Evolutionary conservation across 2,888 invertebrate genomes (phyloP).

Genomic region (Disparrhopalites patrizii): DNA sequence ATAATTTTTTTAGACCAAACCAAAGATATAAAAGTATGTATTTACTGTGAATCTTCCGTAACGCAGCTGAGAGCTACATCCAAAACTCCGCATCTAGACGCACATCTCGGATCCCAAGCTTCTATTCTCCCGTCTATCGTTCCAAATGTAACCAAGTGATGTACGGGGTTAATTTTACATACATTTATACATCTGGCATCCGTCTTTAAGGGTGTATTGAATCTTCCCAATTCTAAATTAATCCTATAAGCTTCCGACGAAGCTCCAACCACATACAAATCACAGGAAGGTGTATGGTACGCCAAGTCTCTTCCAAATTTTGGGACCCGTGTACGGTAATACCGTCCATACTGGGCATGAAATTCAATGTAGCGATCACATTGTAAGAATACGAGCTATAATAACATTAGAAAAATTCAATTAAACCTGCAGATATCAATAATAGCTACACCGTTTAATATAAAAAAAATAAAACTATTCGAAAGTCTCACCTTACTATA

Average conservation of each 20-base stretch:
- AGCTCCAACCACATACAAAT: constrained; percentile 86
- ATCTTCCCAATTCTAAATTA: constrained; percentile 93
- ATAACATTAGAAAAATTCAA: constrained; percentile 45
- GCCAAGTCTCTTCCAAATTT: constrained; percentile 91
- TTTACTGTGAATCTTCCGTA: constrained; percentile 58
- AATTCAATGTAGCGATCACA: constrained; percentile 90
- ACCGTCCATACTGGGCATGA: constrained; percentile 88
- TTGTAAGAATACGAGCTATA: constrained; percentile 82
- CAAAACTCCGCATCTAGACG: constrained; percentile 69
- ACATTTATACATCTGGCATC: constrained; percentile 73
- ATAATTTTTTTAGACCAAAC: background rate
- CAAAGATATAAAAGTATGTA: constrained; percentile 35
- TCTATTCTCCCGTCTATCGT: constrained; percentile 89
- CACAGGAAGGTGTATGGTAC: constrained; percentile 83
- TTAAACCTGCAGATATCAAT: too few relatives aligned
- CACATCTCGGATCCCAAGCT: constrained; percentile 90
- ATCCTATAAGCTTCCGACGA: constrained; percentile 82
- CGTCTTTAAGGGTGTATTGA: constrained; percentile 76
- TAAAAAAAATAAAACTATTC: constrained; percentile 8
- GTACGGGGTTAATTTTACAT: constrained; percentile 79
- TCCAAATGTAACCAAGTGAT: constrained; percentile 81
- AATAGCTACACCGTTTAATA: background rate
- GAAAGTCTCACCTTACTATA: constrained; percentile 73
- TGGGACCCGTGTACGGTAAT: constrained; percentile 86
- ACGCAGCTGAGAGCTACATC: constrained; percentile 73